Base-by-base conservation (phyloP, 1,140 invertebrate genomes). In the Aphelenchoides avenae region DNA sequence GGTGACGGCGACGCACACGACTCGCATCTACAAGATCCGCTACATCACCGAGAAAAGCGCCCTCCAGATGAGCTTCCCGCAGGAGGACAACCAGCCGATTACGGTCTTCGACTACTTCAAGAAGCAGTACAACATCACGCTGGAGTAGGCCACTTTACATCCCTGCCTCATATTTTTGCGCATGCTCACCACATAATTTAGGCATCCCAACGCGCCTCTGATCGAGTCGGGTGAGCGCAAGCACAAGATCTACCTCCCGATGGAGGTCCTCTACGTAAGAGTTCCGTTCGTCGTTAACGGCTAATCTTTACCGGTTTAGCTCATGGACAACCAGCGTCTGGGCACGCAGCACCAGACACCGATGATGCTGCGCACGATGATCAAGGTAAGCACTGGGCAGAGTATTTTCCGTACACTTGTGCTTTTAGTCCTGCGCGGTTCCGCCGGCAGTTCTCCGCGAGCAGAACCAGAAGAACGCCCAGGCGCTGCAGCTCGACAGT, bases 261-360 rank as follows among this genome's bases (percentile, higher is more conserved):
- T 56, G 43, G 53, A 56, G 34, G 24, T 56, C 0, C 18, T 26
- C 13, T 53, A 52, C 22, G 51, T 52, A n/a, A 31, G 13, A n/a
- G n/a, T n/a, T n/a, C n/a, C n/a, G n/a, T n/a, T n/a, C n/a, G n/a
- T n/a, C n/a, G n/a, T n/a, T n/a, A n/a, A n/a, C n/a, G n/a, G n/a
- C n/a, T n/a, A n/a, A n/a, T n/a, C n/a, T n/a, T n/a, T n/a, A n/a
- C n/a, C n/a, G n/a, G n/a, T n/a, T n/a, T n/a, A n/a, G n/a, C n/a
- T n/a, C n/a, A n/a, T n/a, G n/a, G 53, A 56, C 53, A 30, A 54
- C 22, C 53, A 56, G 13, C 47, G 53, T 3, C 33, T 56, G 39
- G 20, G 27, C 0, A 5, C 3, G 5, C 9, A 3, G 27, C 48
- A 52, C 20, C 47, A 52, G 18, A 52, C 51, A 22, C 13, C 52